A percentile compares a stretch with the other conserved stretches of the same genome.
Evolutionary conservation across 1,140 invertebrate species (phyloP).

Genomic region (Trichonephila inaurata): DNA sequence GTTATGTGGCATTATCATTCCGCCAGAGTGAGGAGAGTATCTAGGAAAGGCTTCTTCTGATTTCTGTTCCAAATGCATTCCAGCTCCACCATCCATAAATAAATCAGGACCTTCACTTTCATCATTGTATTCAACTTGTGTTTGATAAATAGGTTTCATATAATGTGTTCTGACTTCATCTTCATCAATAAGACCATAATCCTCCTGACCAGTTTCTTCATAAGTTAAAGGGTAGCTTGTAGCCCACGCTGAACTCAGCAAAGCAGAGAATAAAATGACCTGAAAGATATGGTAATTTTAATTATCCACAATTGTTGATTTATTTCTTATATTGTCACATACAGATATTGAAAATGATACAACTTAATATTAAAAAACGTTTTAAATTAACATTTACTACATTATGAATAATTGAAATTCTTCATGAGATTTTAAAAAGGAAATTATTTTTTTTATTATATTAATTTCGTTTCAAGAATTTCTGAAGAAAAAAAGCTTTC

Average conservation of each 20-base stretch:
- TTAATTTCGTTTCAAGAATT: no score
- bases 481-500: no score
- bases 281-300: background rate
- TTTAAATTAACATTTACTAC: no score
- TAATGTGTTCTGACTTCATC: conserved; percentile 21
- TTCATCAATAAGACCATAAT: conserved; percentile 30
- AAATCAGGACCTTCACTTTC: conserved; percentile 7
- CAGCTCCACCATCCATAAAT: conserved; percentile 17
- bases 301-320: no score
- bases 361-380: no score
- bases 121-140: conserved; percentile 39
- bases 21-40: no score
- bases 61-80: background rate
- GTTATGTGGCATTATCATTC: background rate
- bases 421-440: no score
- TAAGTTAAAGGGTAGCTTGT: background rate
- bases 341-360: no score
- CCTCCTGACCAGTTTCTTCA: background rate
- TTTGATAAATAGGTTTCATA: background rate
- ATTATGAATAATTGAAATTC: no score
- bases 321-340: no score
- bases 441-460: no score
- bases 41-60: conserved; percentile 27
- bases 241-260: conserved; percentile 7
- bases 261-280: conserved; percentile 33